Evolutionary conservation across 1,140 invertebrate species (phyloP).

Genomic region (Eriosoma lanigerum): DNA sequence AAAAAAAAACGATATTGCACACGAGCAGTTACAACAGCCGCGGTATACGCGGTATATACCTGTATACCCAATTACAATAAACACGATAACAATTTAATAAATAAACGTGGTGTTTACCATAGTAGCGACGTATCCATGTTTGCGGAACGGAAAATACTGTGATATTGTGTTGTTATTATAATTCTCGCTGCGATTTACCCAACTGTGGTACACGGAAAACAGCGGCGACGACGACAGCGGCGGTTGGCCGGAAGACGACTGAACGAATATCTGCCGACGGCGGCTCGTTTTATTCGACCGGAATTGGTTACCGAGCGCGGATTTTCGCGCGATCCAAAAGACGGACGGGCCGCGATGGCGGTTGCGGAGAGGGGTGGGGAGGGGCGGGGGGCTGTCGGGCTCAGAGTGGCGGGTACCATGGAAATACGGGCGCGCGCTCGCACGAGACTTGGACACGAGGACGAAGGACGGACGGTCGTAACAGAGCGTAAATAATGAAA

Average conservation of each 20-base stretch:
- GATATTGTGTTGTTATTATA: neutral
- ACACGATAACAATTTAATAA: neutral
- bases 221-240: neutral
- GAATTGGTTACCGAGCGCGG: too few relatives aligned
- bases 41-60: too few relatives aligned
- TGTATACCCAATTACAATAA: too few relatives aligned
- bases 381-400: neutral
- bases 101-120: constrained; percentile 18
- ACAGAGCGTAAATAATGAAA: constrained; percentile 39
- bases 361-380: neutral
- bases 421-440: too few relatives aligned
- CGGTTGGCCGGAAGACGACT: constrained; percentile 26
- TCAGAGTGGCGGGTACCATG: neutral
- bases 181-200: neutral
- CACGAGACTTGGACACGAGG: neutral
- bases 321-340: neutral
- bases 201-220: neutral
- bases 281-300: constrained; percentile 41
- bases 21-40: too few relatives aligned
- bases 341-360: too few relatives aligned
- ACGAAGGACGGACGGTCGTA: neutral
- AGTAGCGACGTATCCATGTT: constrained; percentile 34
- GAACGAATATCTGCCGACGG: constrained; percentile 7
- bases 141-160: neutral
- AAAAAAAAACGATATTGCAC: too few relatives aligned